Conservation (phyloP, 1,140 invertebrate species). For the Penaeus indicus region DNA sequence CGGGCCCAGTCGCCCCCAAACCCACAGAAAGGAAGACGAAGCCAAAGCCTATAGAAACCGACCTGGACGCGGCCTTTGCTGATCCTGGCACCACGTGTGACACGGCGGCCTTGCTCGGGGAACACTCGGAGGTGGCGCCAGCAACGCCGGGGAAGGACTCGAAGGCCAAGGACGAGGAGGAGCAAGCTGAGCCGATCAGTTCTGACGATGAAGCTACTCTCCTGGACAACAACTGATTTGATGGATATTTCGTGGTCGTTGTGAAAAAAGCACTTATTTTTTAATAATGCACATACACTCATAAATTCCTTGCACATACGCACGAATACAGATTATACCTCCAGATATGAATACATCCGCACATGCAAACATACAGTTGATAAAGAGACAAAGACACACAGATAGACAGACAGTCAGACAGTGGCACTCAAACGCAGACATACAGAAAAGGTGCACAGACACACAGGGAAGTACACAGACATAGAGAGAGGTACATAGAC, state of each 20-base stretch:
- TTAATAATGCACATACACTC: conserved; percentile 46
- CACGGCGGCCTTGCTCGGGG: background rate
- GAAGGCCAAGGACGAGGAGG: background rate
- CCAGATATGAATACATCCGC: background rate
- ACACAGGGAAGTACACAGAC: background rate
- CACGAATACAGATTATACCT: background rate
- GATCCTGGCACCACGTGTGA: background rate
- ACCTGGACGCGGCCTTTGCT: background rate
- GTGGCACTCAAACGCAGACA: background rate
- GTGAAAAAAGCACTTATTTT: conserved; percentile 2
- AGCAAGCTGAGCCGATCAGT: background rate
- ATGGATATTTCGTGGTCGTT: background rate
- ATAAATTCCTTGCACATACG: background rate
- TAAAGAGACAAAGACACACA: background rate
- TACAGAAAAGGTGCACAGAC: background rate
- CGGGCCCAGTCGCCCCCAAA: background rate
- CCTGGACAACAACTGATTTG: conserved; percentile 3
- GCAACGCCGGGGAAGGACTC: conserved; percentile 14
- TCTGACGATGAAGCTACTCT: conserved; percentile 41
- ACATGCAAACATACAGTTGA: background rate
- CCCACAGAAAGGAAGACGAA: background rate
- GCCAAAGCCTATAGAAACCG: background rate
- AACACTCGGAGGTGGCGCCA: background rate
- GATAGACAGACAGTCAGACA: background rate
- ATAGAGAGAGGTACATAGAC: no score